Conservation (phyloP, 2,888 invertebrate genomes). For the Mylabris sibirica region DNA sequence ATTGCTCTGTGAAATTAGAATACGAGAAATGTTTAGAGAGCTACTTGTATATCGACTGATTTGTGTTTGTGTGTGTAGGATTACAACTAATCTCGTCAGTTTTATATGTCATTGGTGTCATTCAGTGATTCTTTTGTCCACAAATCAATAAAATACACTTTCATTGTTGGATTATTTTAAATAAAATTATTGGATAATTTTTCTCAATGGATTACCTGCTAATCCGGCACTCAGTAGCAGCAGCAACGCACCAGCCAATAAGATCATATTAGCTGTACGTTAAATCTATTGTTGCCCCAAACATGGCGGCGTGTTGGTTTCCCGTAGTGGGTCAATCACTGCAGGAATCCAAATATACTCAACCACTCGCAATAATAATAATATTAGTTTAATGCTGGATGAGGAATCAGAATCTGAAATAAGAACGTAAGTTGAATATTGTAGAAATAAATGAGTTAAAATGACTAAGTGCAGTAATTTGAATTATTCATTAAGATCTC, state of each 20-base stretch:
- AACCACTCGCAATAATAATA: constrained; percentile 22
- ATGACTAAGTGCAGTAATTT: too few species aligned
- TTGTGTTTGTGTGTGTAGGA: too few species aligned
- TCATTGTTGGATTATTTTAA: too few species aligned
- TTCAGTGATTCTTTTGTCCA: too few species aligned
- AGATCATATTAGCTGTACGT: constrained; percentile 64
- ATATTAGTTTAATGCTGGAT: constrained; percentile 15
- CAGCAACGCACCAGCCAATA: constrained; percentile 67
- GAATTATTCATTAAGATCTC: too few species aligned
- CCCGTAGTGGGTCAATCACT: constrained; percentile 36
- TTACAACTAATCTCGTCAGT: too few species aligned
- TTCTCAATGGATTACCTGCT: constrained; percentile 59
- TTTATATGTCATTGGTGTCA: too few species aligned
- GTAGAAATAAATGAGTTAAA: too few species aligned
- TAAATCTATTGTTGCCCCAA: constrained; percentile 59
- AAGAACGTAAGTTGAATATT: background rate
- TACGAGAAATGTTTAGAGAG: too few species aligned
- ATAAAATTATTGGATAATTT: background rate
- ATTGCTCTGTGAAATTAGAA: too few species aligned
- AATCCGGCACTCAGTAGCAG: constrained; percentile 66
- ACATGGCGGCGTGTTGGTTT: constrained; percentile 61
- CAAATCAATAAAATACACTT: too few species aligned
- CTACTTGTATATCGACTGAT: too few species aligned
- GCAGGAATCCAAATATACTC: constrained; percentile 37
- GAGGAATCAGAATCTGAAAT: constrained; percentile 13